Evolutionary conservation across 2,113 vertebrate species (phyloP).

Genomic region (Macquaria australasica): DNA sequence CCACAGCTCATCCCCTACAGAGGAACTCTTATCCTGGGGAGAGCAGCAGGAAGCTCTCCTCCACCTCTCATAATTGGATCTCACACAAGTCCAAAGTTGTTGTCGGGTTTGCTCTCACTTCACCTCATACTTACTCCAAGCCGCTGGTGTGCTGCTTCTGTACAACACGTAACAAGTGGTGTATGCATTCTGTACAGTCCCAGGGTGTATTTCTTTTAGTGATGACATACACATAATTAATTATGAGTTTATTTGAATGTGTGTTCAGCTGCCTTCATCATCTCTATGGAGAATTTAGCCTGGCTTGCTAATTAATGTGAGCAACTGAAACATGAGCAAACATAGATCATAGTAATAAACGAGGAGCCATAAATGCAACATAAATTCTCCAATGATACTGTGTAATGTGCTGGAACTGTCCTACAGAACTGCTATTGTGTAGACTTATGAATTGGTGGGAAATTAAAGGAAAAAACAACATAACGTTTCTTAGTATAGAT

Average conservation of each 20-base stretch:
- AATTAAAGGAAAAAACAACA: background rate
- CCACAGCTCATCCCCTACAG: conserved; percentile 66
- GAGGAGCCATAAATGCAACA: conserved; percentile 1
- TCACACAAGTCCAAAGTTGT: conserved; percentile 46
- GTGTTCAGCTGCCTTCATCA: conserved; percentile 45
- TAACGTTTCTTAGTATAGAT: background rate
- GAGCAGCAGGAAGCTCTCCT: conserved; percentile 60
- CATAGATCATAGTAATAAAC: conserved; percentile 39
- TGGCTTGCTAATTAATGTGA: conserved; percentile 58
- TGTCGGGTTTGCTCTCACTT: conserved; percentile 34
- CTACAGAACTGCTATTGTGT: background rate
- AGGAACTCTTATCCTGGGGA: conserved; percentile 63
- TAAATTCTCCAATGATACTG: conserved; percentile 1
- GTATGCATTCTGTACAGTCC: conserved; percentile 1
- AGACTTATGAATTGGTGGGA: background rate
- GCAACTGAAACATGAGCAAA: conserved; percentile 51
- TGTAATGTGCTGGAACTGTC: background rate
- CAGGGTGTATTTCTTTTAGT: conserved; percentile 49
- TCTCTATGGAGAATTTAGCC: conserved; percentile 46
- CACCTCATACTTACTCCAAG: conserved; percentile 4
- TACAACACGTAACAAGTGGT: background rate
- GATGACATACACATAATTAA: conserved; percentile 49
- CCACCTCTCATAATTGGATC: conserved; percentile 74
- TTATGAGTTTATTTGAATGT: conserved; percentile 53
- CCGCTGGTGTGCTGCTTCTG: conserved; percentile 7